Conservation (phyloP, 2,888 invertebrate species). For the Agonopterix heracliana region DNA sequence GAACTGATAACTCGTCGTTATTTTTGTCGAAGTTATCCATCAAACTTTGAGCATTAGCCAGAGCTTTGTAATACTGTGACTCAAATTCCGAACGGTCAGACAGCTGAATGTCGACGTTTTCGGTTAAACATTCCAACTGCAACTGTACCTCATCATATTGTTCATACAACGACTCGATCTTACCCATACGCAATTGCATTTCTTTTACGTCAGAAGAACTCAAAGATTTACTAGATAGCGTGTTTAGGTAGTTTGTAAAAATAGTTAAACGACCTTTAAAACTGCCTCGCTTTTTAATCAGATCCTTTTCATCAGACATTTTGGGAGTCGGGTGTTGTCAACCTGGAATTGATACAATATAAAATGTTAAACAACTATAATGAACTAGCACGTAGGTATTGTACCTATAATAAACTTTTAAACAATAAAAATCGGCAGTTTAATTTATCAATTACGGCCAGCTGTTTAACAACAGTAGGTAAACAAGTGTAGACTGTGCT, state of each 20-base stretch:
- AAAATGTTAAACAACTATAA: too few relatives aligned
- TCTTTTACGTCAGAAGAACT: conserved; percentile 7
- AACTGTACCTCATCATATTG: conserved; percentile 19
- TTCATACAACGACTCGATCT: conserved; percentile 13
- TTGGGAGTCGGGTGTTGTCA: neutral
- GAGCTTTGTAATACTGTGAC: neutral
- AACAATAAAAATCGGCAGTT: too few relatives aligned
- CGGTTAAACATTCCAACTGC: conserved; percentile 13
- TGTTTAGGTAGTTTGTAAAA: conserved; percentile 8
- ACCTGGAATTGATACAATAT: neutral
- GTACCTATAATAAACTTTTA: too few relatives aligned
- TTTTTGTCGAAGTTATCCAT: neutral
- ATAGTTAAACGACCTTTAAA: conserved; percentile 8
- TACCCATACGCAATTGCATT: conserved; percentile 15
- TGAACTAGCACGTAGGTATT: too few relatives aligned
- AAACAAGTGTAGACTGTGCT: too few relatives aligned
- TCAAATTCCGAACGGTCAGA: neutral
- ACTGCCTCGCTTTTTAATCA: conserved; percentile 1
- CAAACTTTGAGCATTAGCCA: neutral
- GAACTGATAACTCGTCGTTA: too few relatives aligned
- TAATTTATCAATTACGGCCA: too few relatives aligned
- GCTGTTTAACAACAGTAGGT: too few relatives aligned
- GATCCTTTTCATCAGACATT: neutral
- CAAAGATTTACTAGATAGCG: conserved; percentile 3
- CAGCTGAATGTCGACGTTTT: conserved; percentile 8